Evolutionary conservation across 2,113 vertebrate genomes (phyloP), one percentile per base, ranked within the genome.

Genomic region (Mola mola): DNA sequence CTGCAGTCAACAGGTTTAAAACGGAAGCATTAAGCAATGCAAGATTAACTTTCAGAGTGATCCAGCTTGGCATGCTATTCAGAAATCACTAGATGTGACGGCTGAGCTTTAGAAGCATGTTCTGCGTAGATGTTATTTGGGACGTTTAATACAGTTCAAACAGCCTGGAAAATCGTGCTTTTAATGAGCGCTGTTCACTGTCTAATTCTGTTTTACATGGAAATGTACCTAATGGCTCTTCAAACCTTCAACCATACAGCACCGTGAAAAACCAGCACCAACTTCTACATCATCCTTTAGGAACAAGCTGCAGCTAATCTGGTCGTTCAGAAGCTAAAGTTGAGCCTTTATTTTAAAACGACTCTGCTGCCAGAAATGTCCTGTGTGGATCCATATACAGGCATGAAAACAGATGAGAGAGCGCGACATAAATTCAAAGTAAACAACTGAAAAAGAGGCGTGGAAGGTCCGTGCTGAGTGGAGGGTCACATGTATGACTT

Each of bases 1-100:
- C 17, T 16, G 13, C 37, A 37, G 36, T 37, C 34, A 66, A 71
- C 46, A 28, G 12, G 46, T 74, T 66, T 36, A 37, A 46, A 61
- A 25, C 12, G 16, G 26, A 46, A 19, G 36, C 20, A n/a, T 59
- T 16, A 48, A 34, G 26, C 21, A 28, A 46, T 41, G 33, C 1
- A 8, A 10, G 3, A 3, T 6, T 4, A 36, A 26, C 43, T 12
- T 24, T 61, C 2, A 55, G 1, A 43, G 9, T 8, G 16, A 49
- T 22, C 21, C 2, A 6, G 6, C 1, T 9, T 28, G 16, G 22
- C 1, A 0, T 26, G 21, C 31, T 11, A 11, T 19, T 1, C 1
- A 31, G 28, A 42, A 44, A 24, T n/a, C 29, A 8, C 11, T 25
- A 33, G 11, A 19, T 1, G 34, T 8, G 9, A 37, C 8, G n/a